These are phyloP conservation scores for Xestia sexstrigata DNA, from an alignment of 2,888 invertebrate genomes.

Conservation along the genomic window DNA sequence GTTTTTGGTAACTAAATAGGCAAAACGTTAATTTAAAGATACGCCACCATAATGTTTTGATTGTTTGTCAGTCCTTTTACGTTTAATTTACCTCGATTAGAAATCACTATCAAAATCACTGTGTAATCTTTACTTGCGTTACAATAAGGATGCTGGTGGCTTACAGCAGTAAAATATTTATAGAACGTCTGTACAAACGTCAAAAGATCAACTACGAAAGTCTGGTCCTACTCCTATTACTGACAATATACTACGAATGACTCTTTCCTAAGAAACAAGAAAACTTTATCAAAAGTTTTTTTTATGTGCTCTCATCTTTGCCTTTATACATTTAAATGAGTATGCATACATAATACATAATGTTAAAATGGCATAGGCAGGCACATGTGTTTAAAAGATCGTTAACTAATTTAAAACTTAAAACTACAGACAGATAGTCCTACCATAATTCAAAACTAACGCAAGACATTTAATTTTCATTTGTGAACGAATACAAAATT, in stretches of 20 bases:
- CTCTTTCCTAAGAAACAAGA: background rate
- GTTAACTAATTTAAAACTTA: conserved; percentile 8
- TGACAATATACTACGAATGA: background rate
- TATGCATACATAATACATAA: background rate
- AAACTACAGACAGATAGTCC: conserved; percentile 9
- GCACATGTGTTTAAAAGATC: background rate
- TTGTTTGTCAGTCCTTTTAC: background rate
- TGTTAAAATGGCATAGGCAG: background rate
- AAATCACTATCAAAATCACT: background rate
- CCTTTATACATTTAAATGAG: background rate
- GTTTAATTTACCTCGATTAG: background rate
- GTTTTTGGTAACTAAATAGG: background rate
- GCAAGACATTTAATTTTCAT: conserved; percentile 66
- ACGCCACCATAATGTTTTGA: background rate
- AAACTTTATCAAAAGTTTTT: background rate
- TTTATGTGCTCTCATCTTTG: background rate
- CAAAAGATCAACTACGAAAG: no score
- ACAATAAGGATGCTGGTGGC: background rate
- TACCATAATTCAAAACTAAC: conserved; percentile 62
- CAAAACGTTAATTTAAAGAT: background rate
- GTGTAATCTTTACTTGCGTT: background rate
- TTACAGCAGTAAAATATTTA: background rate
- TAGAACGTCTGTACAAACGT: no score
- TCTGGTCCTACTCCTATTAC: background rate
- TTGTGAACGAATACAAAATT: conserved; percentile 68